These are phyloP conservation scores for Drosophila setifemur DNA, from an alignment of 1,140 invertebrate species.

Conservation along the genomic window DNA sequence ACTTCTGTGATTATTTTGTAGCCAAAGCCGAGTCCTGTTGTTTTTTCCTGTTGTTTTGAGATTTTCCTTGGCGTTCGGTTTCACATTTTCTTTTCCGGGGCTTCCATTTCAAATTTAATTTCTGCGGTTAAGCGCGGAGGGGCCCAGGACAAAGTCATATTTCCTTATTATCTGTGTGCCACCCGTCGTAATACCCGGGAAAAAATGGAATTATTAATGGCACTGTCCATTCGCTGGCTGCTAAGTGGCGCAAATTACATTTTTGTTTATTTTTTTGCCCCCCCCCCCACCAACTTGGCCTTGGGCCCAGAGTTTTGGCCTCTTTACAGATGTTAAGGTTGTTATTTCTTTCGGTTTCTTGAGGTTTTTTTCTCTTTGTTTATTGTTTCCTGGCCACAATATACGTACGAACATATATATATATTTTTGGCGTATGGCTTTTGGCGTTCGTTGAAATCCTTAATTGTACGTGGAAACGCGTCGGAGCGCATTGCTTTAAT, in stretches of 20 bases:
- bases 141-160: conserved; percentile 59
- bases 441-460: conserved; percentile 50
- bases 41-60: neutral
- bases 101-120: conserved; percentile 22
- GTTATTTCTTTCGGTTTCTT: conserved; percentile 15
- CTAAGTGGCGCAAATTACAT: conserved; percentile 80
- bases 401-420: too few relatives aligned
- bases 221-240: conserved; percentile 72
- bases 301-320: conserved; percentile 17
- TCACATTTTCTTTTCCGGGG: neutral
- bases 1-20: neutral
- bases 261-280: conserved; percentile 81
- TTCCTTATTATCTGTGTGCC: conserved; percentile 68
- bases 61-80: neutral
- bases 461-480: conserved; percentile 63
- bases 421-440: conserved; percentile 56
- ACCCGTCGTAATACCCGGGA: conserved; percentile 33
- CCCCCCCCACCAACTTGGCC: conserved; percentile 54
- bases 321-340: conserved; percentile 14
- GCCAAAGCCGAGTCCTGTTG: neutral
- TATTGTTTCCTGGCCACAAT: conserved; percentile 51
- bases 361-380: conserved; percentile 27
- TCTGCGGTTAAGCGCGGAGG: conserved; percentile 13
- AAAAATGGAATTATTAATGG: conserved; percentile 78
- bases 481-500: conserved; percentile 61